Conservation (phyloP, 35 echinoderm and acorn worm genomes). For the Strongylocentrotus purpuratus region DNA sequence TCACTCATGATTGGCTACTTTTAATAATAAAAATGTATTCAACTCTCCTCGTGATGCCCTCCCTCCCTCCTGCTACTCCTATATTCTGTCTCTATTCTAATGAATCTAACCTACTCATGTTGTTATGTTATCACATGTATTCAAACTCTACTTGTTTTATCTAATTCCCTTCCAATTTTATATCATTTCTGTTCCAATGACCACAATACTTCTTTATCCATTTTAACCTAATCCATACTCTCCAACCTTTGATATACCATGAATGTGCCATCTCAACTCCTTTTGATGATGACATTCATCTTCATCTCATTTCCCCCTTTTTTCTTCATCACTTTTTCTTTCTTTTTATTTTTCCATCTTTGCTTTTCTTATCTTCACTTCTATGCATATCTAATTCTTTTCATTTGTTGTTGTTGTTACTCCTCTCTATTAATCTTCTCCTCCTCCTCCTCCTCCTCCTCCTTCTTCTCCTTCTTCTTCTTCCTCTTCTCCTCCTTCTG, state of each 20-base stretch:
- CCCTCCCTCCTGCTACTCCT: neutral
- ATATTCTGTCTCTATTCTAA: neutral
- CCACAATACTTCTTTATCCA: neutral
- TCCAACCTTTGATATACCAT: no score
- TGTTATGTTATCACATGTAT: neutral
- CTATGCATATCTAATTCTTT: neutral
- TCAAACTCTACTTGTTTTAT: neutral
- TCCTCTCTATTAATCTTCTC: neutral
- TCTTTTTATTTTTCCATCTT: conserved; percentile 38
- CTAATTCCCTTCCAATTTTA: neutral
- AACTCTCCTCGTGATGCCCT: neutral
- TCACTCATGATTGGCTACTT: neutral
- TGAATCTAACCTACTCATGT: neutral
- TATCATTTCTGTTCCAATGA: neutral
- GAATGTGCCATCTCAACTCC: no score
- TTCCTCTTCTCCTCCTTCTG: neutral
- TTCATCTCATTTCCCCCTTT: neutral
- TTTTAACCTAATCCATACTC: no score
- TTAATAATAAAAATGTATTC: neutral
- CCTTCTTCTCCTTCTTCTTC: neutral
- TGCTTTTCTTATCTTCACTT: neutral
- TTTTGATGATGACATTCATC: neutral
- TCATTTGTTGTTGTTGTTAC: neutral
- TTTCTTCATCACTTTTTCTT: neutral
- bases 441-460: neutral